Conservation (phyloP, 1,140 invertebrate species). For the Zaprionus capensis region DNA sequence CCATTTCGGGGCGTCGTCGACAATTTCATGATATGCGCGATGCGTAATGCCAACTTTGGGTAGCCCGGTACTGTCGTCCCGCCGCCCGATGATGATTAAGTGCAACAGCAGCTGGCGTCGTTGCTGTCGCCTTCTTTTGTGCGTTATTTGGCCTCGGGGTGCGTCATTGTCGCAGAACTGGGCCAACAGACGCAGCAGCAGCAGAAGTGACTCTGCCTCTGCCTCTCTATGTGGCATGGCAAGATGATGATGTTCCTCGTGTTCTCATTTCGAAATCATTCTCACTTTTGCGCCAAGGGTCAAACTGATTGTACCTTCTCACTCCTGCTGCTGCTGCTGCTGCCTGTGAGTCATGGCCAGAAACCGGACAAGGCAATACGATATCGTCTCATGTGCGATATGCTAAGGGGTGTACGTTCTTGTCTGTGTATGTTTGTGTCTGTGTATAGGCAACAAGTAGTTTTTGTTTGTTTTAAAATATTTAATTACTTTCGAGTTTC, state of each 20-base stretch:
- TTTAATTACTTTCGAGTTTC: constrained; percentile 77
- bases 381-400: constrained; percentile 33
- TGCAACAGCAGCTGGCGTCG: constrained; percentile 59
- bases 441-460: constrained; percentile 66
- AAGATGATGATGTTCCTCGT: constrained; percentile 29
- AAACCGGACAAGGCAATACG: constrained; percentile 58
- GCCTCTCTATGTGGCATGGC: constrained; percentile 6
- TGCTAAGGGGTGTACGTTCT: constrained; percentile 17
- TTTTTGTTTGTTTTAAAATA: constrained; percentile 71
- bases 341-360: constrained; percentile 69
- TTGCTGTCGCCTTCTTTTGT: constrained; percentile 43
- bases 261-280: constrained; percentile 44
- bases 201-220: constrained; percentile 20
- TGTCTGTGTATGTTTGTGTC: constrained; percentile 20
- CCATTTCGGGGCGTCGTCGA: constrained; percentile 58
- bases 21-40: constrained; percentile 17
- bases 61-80: constrained; percentile 40
- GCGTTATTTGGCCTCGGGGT: constrained; percentile 27
- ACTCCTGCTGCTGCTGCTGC: constrained; percentile 17
- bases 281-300: constrained; percentile 59
- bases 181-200: constrained; percentile 67
- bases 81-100: constrained; percentile 63
- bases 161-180: constrained; percentile 73
- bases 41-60: constrained; percentile 77
- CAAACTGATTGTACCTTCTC: constrained; percentile 32